phyloP scores from a whole-genome alignment of 2,888 invertebrate species.

The Volucella inflata region DNA sequence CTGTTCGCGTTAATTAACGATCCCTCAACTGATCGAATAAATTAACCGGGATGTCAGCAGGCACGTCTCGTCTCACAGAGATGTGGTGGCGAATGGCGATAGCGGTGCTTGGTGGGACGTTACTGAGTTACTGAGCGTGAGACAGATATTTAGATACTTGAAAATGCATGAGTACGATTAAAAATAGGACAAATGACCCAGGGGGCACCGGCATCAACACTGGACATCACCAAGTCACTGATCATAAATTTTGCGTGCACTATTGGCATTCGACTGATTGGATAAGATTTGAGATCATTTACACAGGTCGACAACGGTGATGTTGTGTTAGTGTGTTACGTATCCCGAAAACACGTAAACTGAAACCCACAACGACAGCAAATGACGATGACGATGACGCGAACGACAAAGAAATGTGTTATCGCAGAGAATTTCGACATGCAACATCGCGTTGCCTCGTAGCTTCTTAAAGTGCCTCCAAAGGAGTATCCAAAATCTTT shows the following conservation, averaged over 20 bases:
- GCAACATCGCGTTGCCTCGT: constrained; percentile 71
- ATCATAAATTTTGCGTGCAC: constrained; percentile 75
- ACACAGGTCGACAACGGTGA: constrained; percentile 35
- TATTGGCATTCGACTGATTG: constrained; percentile 76
- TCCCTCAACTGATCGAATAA: constrained; percentile 76
- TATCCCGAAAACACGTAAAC: constrained; percentile 31
- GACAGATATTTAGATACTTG: constrained; percentile 47
- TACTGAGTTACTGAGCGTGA: constrained; percentile 43
- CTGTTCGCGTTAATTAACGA: constrained; percentile 77
- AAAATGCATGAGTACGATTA: constrained; percentile 61
- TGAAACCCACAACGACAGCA: constrained; percentile 64
- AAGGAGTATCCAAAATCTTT: constrained; percentile 42
- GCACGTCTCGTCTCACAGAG: constrained; percentile 4
- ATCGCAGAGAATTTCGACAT: constrained; percentile 74
- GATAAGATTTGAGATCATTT: constrained; percentile 74
- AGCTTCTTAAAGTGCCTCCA: constrained; percentile 52
- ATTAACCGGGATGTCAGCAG: constrained; percentile 74
- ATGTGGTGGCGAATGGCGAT: not conserved
- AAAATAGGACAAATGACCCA: constrained; percentile 73
- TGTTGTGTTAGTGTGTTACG: constrained; percentile 31
- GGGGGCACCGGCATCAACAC: constrained; percentile 10
- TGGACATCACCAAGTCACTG: constrained; percentile 16
- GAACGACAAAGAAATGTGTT: constrained; percentile 72
- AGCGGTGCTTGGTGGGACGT: not conserved
- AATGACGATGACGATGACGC: constrained; percentile 40